Conservation (phyloP, 2,888 invertebrate genomes). For the Nebria salina region DNA sequence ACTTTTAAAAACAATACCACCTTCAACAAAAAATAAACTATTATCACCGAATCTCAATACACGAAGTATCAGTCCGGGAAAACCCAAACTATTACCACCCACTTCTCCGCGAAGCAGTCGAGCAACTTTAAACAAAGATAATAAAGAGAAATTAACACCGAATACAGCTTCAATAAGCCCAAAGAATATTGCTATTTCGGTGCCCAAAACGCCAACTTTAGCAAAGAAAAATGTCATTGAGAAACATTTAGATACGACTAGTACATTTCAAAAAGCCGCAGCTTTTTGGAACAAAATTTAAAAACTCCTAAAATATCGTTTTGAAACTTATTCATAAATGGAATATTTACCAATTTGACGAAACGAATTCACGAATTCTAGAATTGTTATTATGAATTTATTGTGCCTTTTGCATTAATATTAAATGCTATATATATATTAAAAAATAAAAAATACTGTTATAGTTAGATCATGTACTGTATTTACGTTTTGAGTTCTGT, state of each 20-base stretch:
- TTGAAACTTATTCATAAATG: neutral
- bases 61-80: conserved; percentile 11
- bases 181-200: neutral
- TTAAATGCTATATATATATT: conserved; percentile 12
- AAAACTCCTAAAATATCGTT: conserved; percentile 27
- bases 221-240: conserved; percentile 36
- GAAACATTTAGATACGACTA: conserved; percentile 44
- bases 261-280: conserved; percentile 58
- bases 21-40: neutral
- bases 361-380: neutral
- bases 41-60: neutral
- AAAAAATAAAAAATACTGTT: neutral
- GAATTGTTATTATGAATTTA: neutral
- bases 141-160: neutral
- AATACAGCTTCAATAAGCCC: neutral
- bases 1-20: conserved; percentile 17
- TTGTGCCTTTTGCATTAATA: conserved; percentile 1
- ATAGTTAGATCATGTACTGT: conserved; percentile 9
- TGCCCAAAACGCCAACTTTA: neutral
- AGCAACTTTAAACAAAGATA: conserved; percentile 17
- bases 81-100: neutral
- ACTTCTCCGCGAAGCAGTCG: neutral
- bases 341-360: neutral
- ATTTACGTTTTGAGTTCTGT: conserved; percentile 31
- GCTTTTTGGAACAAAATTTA: conserved; percentile 61